A percentile compares a stretch with the other conserved stretches of the same genome.
Evolutionary conservation across 2,113 vertebrate genomes (phyloP).

Genomic region (Lampris incognitus): DNA sequence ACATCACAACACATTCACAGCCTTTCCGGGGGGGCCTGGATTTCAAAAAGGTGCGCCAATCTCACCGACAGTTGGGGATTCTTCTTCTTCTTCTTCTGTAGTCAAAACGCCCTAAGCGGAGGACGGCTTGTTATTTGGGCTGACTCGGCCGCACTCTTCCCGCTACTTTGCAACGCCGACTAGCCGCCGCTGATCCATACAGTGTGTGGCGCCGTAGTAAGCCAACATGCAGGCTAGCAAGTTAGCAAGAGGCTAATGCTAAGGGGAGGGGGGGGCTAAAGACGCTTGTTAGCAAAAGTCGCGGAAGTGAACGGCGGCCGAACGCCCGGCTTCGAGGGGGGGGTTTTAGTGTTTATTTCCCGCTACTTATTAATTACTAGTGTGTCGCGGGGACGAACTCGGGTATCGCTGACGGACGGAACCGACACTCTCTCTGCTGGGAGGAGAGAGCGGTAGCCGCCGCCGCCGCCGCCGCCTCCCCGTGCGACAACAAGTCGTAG

Average conservation of each 20-base stretch:
- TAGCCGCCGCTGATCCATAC: conserved; percentile 23
- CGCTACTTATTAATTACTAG: too few relatives aligned
- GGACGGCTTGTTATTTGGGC: not conserved
- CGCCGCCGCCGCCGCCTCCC: not conserved
- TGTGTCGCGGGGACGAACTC: too few relatives aligned
- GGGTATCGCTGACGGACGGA: too few relatives aligned
- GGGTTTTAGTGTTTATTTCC: too few relatives aligned
- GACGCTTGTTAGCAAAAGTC: too few relatives aligned
- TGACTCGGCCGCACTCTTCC: conserved; percentile 60
- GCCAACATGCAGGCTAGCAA: not conserved
- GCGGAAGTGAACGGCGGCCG: too few relatives aligned
- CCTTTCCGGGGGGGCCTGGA: conserved; percentile 3
- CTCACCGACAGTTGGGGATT: not conserved
- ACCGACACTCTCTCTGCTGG: too few relatives aligned
- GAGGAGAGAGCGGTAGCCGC: too few relatives aligned
- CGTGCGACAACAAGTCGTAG: conserved; percentile 42
- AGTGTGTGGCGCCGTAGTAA: conserved; percentile 20
- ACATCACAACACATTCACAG: conserved; percentile 22
- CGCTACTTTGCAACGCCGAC: conserved; percentile 72
- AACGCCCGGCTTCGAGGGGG: too few relatives aligned
- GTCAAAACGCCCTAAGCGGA: not conserved
- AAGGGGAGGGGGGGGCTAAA: too few relatives aligned
- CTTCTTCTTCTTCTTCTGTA: not conserved
- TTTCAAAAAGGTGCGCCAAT: conserved; percentile 56
- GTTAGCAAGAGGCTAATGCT: too few relatives aligned